These are phyloP conservation scores for Megathymus violae DNA, from an alignment of 1,140 invertebrate genomes.

Conservation along the genomic window DNA sequence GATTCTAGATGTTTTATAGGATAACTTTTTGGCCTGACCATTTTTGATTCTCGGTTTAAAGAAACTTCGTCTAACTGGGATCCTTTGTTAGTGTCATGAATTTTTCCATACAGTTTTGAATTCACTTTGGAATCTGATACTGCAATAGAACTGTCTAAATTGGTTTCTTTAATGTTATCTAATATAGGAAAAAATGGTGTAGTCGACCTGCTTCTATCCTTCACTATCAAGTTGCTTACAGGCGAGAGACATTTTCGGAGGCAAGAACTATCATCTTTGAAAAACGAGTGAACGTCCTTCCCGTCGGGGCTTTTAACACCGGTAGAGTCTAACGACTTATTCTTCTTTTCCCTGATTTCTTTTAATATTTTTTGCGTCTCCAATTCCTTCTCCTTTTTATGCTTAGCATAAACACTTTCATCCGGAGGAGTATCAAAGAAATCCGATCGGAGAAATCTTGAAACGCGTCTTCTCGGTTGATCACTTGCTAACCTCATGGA, in stretches of 20 bases:
- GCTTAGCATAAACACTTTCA: slow-evolving; percentile 87
- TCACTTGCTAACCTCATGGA: slow-evolving; percentile 64
- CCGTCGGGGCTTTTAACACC: slow-evolving; percentile 51
- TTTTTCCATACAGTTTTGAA: slow-evolving; percentile 15
- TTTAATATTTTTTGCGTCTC: slow-evolving; percentile 86
- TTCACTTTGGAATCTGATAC: slow-evolving; percentile 28
- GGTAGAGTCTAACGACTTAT: slow-evolving; percentile 68
- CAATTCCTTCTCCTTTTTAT: slow-evolving; percentile 87
- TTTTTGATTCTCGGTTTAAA: slow-evolving; percentile 61
- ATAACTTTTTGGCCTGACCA: slow-evolving; percentile 77
- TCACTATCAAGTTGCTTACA: slow-evolving; percentile 55
- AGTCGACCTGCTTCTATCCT: slow-evolving; percentile 76
- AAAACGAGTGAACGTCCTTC: slow-evolving; percentile 44
- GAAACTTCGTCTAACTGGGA: slow-evolving; percentile 17
- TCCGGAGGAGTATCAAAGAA: slow-evolving; percentile 90
- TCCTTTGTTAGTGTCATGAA: slow-evolving; percentile 23
- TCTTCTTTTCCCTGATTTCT: slow-evolving; percentile 86
- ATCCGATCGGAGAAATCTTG: slow-evolving; percentile 89
- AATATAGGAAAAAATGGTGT: slow-evolving; percentile 81
- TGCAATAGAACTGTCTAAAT: slow-evolving; percentile 44
- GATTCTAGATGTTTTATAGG: slow-evolving; percentile 71
- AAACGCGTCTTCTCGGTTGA: slow-evolving; percentile 85
- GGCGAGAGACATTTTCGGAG: slow-evolving; percentile 73
- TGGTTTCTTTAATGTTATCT: slow-evolving; percentile 79
- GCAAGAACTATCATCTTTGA: slow-evolving; percentile 54